Base-by-base conservation (phyloP, 2,113 vertebrate species). In the Eretmochelys imbricata region DNA sequence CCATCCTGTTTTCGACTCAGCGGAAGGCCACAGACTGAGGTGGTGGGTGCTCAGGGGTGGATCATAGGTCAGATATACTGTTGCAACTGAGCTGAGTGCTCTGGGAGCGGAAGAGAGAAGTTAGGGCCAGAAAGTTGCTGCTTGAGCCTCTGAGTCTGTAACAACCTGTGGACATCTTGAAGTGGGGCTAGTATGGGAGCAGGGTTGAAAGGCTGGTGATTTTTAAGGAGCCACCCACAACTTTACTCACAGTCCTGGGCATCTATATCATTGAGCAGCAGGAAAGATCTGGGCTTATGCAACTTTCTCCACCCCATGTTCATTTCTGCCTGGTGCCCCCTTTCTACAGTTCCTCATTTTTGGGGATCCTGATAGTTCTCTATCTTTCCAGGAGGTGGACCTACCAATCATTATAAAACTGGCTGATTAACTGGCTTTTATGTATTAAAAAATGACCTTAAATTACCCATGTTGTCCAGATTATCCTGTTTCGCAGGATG, bases 11-110 rank as follows among this genome's bases (percentile, higher is more conserved):
- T 57, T 53, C 42, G 86, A 75, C 81, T 91, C 53, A 50, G 22
- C 72, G 82, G 87, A 55, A 80, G 29, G 19, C 59, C 87, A 91
- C 84, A 79, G 90, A 69, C 75, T 94, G 86, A 55, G 53, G n/a
- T 53, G 51, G 6, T 53, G 10, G 20, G n/a, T 72, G 65, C 8
- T 2, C 7, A 27, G 25, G 9, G 25, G 25, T 59, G 57, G 27
- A 31, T 59, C 57, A 13, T 93, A 8, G 24, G 93, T 62, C 84
- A 96, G 87, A 94, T 80, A 94, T 80, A 84, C 83, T 81, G n/a
- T 8, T 89, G 78, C 80, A 84, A 62, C 87, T 89, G 88, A 95
- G 80, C 76, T 80, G 90, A 97, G 50, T 49, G 90, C 87, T 0
- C 0, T 62, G 82, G 88, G 72, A 89, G 62, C 25, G 80, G 80